Base-by-base conservation (phyloP, 1,140 invertebrate species). In the Pseudomyrmex dendroicus region DNA sequence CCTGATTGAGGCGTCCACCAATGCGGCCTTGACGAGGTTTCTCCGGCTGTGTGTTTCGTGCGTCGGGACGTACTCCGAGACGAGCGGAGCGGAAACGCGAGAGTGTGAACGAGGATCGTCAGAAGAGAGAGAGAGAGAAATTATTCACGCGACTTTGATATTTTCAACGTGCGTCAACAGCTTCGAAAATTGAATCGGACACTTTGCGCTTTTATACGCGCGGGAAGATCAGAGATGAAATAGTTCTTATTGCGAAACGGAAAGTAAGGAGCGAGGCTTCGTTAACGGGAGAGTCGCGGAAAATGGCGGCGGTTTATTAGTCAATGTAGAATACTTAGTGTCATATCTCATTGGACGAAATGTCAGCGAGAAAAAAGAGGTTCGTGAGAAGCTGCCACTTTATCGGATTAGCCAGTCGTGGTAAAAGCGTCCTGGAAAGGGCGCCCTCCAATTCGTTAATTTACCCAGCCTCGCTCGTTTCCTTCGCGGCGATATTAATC, bases 1-100 rank as follows among this genome's bases (percentile, higher is more conserved):
- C 91, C 91, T 91, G 92, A 94, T 94, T 93, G 92, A 93, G 86
- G 91, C 89, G 86, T 87, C 88, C 87, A 64, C 83, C 82, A 84
- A 88, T 89, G 88, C 88, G 82, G 77, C 88, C 86, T 86, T 84
- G 80, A 73, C 83, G 66, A 89, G 78, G 48, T 80, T 80, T 67
- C 76, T 80, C 80, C 82, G 74, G 85, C 80, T 89, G 76, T 85
- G 62, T 83, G 57, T 83, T 74, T 68, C 35, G 35, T 86, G 68
- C 61, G 66, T 62, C 63, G 46, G 77, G 54, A 84, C 76, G 76
- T 73, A 59, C 25, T 50, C 25, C 56, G 17, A 25, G 73, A 57
- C 68, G 83, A 78, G 59, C 68, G 48, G 48, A 54, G 70, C 48
- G 86, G 62, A 82, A 84, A 76, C 52, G 44, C 44, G 66, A 82